A percentile compares a stretch with the other conserved stretches of the same genome.
phyloP scores from a whole-genome alignment of 2,797 vertebrate genomes.

The Coilia nasus region DNA sequence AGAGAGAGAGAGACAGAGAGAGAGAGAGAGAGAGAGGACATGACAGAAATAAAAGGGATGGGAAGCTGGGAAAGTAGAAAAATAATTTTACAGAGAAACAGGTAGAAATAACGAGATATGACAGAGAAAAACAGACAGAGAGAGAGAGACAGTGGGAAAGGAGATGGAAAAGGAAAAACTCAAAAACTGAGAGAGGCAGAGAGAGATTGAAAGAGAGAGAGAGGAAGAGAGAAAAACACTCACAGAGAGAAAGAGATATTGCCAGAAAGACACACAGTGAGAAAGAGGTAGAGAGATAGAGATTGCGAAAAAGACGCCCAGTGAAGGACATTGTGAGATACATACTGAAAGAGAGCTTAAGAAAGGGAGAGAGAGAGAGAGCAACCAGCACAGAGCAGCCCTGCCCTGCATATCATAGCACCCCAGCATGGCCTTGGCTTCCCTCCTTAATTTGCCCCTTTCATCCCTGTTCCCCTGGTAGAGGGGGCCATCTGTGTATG shows the following conservation, averaged over 20 bases:
- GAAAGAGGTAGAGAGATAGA: constrained; percentile 16
- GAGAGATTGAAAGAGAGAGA: constrained; percentile 50
- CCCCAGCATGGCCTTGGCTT: constrained; percentile 53
- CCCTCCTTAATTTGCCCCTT: constrained; percentile 58
- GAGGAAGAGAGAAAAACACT: constrained; percentile 36
- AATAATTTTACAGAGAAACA: background rate
- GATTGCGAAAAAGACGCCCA: background rate
- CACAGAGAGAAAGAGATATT: no score
- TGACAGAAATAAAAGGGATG: constrained; percentile 40
- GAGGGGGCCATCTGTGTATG: constrained; percentile 52
- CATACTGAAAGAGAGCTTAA: constrained; percentile 35
- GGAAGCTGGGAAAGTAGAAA: constrained; percentile 21
- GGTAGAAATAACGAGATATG: no score
- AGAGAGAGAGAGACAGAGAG: constrained; percentile 34
- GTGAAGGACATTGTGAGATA: constrained; percentile 46
- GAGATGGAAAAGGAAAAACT: no score
- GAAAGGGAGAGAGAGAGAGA: no score
- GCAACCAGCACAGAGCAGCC: background rate
- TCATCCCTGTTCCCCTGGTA: constrained; percentile 53
- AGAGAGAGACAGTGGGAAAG: no score
- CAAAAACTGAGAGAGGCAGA: background rate
- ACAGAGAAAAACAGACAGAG: no score
- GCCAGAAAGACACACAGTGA: no score
- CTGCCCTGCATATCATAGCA: constrained; percentile 29
- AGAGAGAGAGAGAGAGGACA: constrained; percentile 40